These are phyloP conservation scores for Peromyscus nudipes DNA, from an alignment of 2,797 vertebrate species.

Conservation along the genomic window DNA sequence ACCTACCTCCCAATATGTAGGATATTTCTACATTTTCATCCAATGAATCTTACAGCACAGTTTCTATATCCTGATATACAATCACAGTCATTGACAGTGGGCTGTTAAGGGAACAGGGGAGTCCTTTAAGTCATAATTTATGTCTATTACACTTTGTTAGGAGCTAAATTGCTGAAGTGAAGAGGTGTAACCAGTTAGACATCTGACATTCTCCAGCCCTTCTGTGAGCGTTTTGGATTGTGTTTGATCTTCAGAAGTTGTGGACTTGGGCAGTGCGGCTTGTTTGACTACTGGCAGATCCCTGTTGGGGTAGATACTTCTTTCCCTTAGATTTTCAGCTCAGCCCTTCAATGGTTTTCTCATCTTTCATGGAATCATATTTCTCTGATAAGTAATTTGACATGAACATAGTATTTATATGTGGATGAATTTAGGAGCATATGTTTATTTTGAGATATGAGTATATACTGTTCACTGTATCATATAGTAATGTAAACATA, in stretches of 20 bases:
- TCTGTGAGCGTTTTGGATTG: not conserved
- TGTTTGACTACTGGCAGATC: not conserved
- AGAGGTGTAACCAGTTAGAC: not conserved
- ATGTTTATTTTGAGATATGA: conserved; percentile 28
- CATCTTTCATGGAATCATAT: not conserved
- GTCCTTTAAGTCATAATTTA: not conserved
- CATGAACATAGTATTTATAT: conserved; percentile 30
- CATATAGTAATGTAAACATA: conserved; percentile 10
- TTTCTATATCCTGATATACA: not conserved
- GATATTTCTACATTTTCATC: conserved; percentile 21
- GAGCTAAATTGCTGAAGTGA: not conserved
- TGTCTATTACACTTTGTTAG: not conserved
- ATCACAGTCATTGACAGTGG: not conserved
- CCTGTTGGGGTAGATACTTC: not conserved
- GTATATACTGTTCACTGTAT: not conserved
- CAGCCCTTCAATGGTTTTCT: not conserved
- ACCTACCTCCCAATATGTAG: not conserved
- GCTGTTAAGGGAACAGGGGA: not conserved
- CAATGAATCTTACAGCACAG: not conserved
- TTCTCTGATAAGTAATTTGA: not conserved
- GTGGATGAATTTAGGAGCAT: not conserved
- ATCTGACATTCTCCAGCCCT: not conserved
- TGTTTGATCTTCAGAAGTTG: not conserved
- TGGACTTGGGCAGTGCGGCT: not conserved
- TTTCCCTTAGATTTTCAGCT: not conserved